These are phyloP conservation scores for Pinctada fucata DNA, from an alignment of 2,888 invertebrate species.

Conservation along the genomic window DNA sequence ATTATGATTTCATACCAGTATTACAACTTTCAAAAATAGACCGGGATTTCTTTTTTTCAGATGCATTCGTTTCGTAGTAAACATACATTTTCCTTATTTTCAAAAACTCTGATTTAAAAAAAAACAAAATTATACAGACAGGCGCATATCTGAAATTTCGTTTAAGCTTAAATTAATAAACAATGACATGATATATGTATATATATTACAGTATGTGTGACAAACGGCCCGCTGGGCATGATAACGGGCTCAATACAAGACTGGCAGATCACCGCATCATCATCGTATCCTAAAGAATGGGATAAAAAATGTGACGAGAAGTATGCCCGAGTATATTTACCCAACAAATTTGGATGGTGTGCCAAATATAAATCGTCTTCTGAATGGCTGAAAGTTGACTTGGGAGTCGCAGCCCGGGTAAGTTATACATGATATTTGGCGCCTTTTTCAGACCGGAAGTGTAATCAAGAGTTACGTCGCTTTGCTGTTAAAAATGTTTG, in stretches of 20 bases:
- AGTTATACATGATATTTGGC: conserved; percentile 40
- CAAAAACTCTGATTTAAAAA: too few relatives aligned
- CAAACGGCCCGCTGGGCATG: conserved; percentile 77
- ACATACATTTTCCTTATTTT: too few relatives aligned
- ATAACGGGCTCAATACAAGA: conserved; percentile 79
- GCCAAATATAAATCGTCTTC: conserved; percentile 78
- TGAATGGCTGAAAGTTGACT: conserved; percentile 80
- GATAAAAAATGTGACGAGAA: conserved; percentile 77
- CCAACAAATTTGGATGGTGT: conserved; percentile 79
- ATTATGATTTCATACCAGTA: too few relatives aligned
- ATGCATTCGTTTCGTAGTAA: too few relatives aligned
- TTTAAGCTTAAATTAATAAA: too few relatives aligned
- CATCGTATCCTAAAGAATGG: conserved; percentile 76
- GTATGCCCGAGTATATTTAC: conserved; percentile 78
- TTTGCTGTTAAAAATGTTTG: not conserved
- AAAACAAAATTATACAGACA: too few relatives aligned
- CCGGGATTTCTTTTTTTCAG: too few relatives aligned
- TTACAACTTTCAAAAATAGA: too few relatives aligned
- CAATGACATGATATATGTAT: too few relatives aligned
- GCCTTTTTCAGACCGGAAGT: not conserved
- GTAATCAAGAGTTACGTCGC: not conserved
- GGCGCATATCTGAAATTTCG: too few relatives aligned
- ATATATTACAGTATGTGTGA: conserved; percentile 65
- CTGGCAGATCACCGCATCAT: conserved; percentile 80
- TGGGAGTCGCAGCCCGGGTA: conserved; percentile 78